Conservation (phyloP, 2,888 invertebrate species). For the Cephus sareptanus region DNA sequence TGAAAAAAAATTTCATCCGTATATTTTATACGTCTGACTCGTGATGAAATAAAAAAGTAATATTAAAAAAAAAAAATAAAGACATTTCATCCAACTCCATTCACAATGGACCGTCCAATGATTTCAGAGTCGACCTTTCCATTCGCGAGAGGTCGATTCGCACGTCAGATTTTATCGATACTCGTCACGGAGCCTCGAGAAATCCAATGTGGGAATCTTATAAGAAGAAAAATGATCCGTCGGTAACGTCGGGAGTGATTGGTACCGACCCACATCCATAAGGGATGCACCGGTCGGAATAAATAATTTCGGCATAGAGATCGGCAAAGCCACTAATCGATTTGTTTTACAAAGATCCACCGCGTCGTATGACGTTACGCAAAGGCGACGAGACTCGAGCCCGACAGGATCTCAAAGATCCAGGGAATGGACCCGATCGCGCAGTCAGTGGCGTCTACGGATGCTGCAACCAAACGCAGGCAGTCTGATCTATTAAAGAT, state of each 20-base stretch:
- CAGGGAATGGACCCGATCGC: not conserved
- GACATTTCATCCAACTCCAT: not conserved
- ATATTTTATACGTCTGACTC: not conserved
- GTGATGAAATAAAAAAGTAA: not conserved
- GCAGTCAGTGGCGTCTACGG: not conserved
- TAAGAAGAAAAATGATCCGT: not conserved
- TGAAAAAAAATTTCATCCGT: not conserved
- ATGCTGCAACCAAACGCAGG: not conserved
- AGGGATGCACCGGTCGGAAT: not conserved
- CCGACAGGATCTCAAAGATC: constrained; percentile 4
- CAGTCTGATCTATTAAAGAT: not conserved
- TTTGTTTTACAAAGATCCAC: not conserved
- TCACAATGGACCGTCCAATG: not conserved
- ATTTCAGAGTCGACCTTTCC: not conserved
- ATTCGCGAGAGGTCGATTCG: not conserved
- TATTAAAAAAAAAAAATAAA: not conserved
- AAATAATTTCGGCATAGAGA: not conserved
- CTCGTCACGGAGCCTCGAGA: not conserved
- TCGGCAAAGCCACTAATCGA: not conserved
- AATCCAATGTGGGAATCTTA: not conserved
- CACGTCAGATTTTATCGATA: not conserved
- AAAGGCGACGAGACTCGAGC: not conserved
- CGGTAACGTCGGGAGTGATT: not conserved
- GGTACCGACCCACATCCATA: not conserved
- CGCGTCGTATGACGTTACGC: not conserved